Evolutionary conservation across 2,888 invertebrate genomes (phyloP), one percentile per base, ranked within the genome.

Genomic region (Drosophila nigricruria): DNA sequence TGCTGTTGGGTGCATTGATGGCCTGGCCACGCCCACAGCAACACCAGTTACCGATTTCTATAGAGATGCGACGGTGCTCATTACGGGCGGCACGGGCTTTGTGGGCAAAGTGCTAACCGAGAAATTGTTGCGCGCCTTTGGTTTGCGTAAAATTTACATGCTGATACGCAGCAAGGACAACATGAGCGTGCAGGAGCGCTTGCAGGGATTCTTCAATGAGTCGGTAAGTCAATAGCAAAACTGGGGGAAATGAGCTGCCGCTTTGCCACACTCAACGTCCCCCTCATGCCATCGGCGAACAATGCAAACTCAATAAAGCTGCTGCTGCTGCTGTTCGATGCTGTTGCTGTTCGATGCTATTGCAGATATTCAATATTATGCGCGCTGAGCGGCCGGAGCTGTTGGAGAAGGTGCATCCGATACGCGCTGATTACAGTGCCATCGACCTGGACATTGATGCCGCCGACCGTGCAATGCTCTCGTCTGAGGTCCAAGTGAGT

Each of bases 321-420:
- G 43, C 40, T 52, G 59, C 16, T 56, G 61, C n/a, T 45, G 38
- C 25, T 73, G 45, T 16, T 47, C 45, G 30, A 25, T 25, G 32
- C 34, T 62, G 58, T 45, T 53, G 36, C 59, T 57, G 14, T 72
- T 18, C 23, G 43, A 14, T 54, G 63, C 50, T 52, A 34, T 65
- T 66, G 23, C 77, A 95, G 95, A 91, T 95, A 60, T 95, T 95
- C 89, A 94, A 95, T 77, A 92, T 91, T 73, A 82, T 95, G 61
- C 93, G 94, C 54, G 86, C 89, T 3, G 92, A 93, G 58, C 85
- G 91, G 32, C 94, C 94, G 0, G 91, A 92, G 18, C 81, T 91
- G 42, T 91, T 94, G 59, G 82, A 92, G 27, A 96, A 96, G 91
- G 91, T 96, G 62, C 93, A 94, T 67, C 94, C 95, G 5, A 93